Conservation (phyloP, 1,140 invertebrate genomes). For the Drosophila takahashii region DNA sequence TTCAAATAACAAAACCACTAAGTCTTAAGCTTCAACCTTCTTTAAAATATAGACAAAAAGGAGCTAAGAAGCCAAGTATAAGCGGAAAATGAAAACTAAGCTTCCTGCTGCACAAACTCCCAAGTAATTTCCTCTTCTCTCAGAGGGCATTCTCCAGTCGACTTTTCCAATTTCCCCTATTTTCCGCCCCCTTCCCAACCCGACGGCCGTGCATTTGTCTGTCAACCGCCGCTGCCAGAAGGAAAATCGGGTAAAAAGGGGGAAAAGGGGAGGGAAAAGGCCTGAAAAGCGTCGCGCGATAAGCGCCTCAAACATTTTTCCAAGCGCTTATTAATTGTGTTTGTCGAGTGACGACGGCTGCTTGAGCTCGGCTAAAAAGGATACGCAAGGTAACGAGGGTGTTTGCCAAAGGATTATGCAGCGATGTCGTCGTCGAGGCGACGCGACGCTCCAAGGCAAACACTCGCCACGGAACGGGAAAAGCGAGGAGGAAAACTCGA, state of each 20-base stretch:
- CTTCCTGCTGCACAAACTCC: neutral
- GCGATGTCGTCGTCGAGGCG: slow-evolving; percentile 14
- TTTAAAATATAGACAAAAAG: neutral
- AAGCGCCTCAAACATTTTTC: slow-evolving; percentile 73
- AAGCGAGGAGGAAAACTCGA: slow-evolving; percentile 2
- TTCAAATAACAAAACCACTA: neutral
- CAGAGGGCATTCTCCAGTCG: slow-evolving; percentile 24
- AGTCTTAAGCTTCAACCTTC: too few relatives aligned
- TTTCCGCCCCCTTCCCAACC: neutral
- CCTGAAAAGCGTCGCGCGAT: slow-evolving; percentile 68
- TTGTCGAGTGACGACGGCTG: slow-evolving; percentile 62
- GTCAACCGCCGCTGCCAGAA: neutral
- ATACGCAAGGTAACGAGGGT: slow-evolving; percentile 31
- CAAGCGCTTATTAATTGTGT: slow-evolving; percentile 76
- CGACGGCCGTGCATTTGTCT: neutral
- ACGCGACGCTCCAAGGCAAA: slow-evolving; percentile 41
- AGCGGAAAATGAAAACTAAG: neutral
- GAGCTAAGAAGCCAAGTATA: neutral
- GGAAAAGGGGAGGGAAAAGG: slow-evolving; percentile 6
- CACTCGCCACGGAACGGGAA: slow-evolving; percentile 1
- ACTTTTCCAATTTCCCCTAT: slow-evolving; percentile 18
- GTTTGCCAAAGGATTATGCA: slow-evolving; percentile 60
- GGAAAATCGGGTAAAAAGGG: neutral
- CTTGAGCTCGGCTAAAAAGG: slow-evolving; percentile 17
- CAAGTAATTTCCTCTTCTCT: slow-evolving; percentile 12